Percentiles rank a stretch among this genome's conserved stretches.
Evolutionary conservation across 1,140 invertebrate genomes (phyloP).

Genomic region (Drosophila mayri): DNA sequence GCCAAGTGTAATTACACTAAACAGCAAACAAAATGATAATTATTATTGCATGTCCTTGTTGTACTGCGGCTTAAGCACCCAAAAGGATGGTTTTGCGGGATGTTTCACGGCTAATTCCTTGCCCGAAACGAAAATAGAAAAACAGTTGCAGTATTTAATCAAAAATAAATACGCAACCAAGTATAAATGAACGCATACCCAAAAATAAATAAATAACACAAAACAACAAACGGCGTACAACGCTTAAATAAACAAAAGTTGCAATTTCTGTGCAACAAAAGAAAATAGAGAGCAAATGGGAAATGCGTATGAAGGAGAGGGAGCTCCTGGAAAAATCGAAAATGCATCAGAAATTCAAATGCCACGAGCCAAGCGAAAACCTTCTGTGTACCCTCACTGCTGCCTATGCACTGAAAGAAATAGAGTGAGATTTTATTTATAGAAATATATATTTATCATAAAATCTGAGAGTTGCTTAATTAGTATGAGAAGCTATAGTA

Average conservation of each 20-base stretch:
- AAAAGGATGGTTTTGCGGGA: background rate
- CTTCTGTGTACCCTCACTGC: slow-evolving; percentile 15
- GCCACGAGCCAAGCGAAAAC: slow-evolving; percentile 39
- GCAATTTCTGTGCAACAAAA: slow-evolving; percentile 68
- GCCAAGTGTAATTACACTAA: slow-evolving; percentile 68
- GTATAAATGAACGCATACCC: slow-evolving; percentile 42
- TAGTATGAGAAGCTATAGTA: background rate
- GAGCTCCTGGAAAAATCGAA: slow-evolving; percentile 66
- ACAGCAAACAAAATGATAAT: slow-evolving; percentile 57
- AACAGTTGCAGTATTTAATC: slow-evolving; percentile 66
- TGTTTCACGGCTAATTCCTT: slow-evolving; percentile 41
- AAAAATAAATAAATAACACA: slow-evolving; percentile 5
- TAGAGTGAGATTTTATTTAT: background rate
- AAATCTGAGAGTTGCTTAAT: background rate
- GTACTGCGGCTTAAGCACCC: slow-evolving; percentile 4
- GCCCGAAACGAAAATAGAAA: slow-evolving; percentile 13
- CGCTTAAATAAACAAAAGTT: slow-evolving; percentile 77
- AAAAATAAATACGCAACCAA: slow-evolving; percentile 70
- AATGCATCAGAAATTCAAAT: slow-evolving; percentile 77
- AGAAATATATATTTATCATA: too few relatives aligned
- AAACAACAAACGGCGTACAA: slow-evolving; percentile 27
- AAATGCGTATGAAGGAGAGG: slow-evolving; percentile 27
- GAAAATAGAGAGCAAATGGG: slow-evolving; percentile 45
- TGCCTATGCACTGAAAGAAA: slow-evolving; percentile 20
- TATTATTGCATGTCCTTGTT: slow-evolving; percentile 53